Percentiles rank a stretch among this genome's conserved stretches.
Evolutionary conservation across 2,797 vertebrate genomes (phyloP).

Genomic region (Siniperca scherzeri): DNA sequence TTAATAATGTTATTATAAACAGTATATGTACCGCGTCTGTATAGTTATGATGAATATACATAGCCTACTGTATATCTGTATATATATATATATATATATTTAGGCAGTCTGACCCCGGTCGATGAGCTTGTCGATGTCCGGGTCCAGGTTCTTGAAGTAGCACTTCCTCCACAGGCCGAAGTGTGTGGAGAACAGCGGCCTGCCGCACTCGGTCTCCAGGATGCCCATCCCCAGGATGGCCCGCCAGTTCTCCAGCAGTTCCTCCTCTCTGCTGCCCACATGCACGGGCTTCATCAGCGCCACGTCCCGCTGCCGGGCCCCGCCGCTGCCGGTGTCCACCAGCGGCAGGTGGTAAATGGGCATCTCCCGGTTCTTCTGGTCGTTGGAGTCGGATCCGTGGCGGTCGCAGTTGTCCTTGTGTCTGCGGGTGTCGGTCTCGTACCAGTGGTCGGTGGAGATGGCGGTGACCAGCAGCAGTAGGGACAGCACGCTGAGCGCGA

Average conservation of each 20-base stretch:
- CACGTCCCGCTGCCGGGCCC: conserved; percentile 77
- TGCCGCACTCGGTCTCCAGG: conserved; percentile 90
- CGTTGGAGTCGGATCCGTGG: conserved; percentile 86
- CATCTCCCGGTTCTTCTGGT: conserved; percentile 90
- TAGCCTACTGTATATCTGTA: too few relatives aligned
- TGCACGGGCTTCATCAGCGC: conserved; percentile 86
- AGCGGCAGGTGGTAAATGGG: conserved; percentile 92
- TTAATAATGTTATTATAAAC: too few relatives aligned
- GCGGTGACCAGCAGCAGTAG: conserved; percentile 89
- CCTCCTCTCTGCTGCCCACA: conserved; percentile 86
- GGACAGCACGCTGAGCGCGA: conserved; percentile 86
- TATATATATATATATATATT: too few relatives aligned
- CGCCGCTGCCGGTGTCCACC: conserved; percentile 82
- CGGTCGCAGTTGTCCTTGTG: conserved; percentile 91
- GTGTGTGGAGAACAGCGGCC: conserved; percentile 90
- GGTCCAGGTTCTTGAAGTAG: conserved; percentile 88
- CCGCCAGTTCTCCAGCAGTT: conserved; percentile 89
- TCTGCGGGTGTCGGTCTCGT: conserved; percentile 89
- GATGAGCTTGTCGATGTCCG: conserved; percentile 90
- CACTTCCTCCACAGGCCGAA: conserved; percentile 92
- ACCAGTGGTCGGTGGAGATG: conserved; percentile 91
- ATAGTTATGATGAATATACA: too few relatives aligned
- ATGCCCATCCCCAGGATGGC: conserved; percentile 90
- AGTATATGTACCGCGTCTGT: too few relatives aligned
- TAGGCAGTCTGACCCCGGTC: conserved; percentile 83